phyloP scores from a whole-genome alignment of 2,113 vertebrate species.

The Carassius carassius region DNA sequence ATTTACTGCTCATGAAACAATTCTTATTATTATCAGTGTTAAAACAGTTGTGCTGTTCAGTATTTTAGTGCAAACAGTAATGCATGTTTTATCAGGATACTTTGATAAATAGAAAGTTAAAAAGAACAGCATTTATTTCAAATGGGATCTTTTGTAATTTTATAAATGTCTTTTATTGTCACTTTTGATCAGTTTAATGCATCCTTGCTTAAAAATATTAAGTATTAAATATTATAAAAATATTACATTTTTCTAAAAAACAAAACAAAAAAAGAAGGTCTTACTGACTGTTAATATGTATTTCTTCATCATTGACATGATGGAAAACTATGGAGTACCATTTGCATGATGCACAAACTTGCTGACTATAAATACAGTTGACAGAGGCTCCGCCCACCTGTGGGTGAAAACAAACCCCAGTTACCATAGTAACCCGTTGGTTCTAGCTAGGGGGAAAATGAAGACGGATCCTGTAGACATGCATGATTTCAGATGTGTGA shows the following conservation, averaged over 20 bases:
- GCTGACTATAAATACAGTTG: not conserved
- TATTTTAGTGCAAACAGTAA: too few species aligned
- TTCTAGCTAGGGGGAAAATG: not conserved
- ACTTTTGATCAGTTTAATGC: too few species aligned
- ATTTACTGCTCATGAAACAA: too few species aligned
- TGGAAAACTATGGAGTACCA: not conserved
- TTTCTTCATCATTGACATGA: too few species aligned
- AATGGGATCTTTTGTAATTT: not conserved
- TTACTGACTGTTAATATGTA: too few species aligned
- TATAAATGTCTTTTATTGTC: not conserved
- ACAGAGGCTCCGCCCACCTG: not conserved
- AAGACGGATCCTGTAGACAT: not conserved
- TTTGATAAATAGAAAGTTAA: not conserved
- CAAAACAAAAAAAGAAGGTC: too few species aligned
- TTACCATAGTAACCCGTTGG: not conserved
- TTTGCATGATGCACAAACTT: slow-evolving; percentile 5
- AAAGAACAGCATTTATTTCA: not conserved
- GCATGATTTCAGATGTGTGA: not conserved
- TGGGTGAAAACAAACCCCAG: not conserved
- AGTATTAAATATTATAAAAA: too few species aligned
- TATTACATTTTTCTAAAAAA: too few species aligned
- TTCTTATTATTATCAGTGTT: too few species aligned
- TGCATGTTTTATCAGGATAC: not conserved
- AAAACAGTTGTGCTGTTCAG: too few species aligned
- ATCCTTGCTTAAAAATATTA: too few species aligned